Percentiles rank a stretch among this genome's conserved stretches.
phyloP scores from a whole-genome alignment of 2,888 invertebrate species.

The Aphrophora alni region DNA sequence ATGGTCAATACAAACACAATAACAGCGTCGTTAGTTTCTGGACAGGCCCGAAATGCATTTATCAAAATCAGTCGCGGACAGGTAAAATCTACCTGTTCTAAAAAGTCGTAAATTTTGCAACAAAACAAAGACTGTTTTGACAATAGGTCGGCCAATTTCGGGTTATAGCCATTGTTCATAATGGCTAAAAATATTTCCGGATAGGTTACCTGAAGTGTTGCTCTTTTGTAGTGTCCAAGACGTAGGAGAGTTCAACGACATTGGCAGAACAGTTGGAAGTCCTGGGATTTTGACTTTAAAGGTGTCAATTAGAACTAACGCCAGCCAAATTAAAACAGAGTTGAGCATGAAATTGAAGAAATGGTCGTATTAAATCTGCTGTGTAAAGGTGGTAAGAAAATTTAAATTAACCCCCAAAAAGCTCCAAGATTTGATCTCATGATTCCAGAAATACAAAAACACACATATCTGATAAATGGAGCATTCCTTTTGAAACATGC shows the following conservation, averaged over 20 bases:
- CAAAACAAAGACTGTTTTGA: not conserved
- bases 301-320: too few species aligned
- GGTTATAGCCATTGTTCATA: not conserved
- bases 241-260: not conserved
- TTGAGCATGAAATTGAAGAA: too few species aligned
- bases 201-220: not conserved
- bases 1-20: not conserved
- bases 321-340: too few species aligned
- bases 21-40: not conserved
- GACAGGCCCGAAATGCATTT: not conserved
- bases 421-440: too few species aligned
- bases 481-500: too few species aligned
- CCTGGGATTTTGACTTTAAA: not conserved
- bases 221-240: not conserved
- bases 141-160: not conserved
- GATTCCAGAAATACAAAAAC: too few species aligned
- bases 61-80: not conserved
- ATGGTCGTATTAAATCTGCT: too few species aligned
- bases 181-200: not conserved
- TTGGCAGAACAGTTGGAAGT: not conserved
- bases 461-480: too few species aligned
- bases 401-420: too few species aligned
- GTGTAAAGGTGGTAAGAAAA: too few species aligned
- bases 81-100: not conserved
- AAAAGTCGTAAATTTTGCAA: not conserved